Conservation (phyloP, 2,113 vertebrate genomes). For the Callithrix jacchus region DNA sequence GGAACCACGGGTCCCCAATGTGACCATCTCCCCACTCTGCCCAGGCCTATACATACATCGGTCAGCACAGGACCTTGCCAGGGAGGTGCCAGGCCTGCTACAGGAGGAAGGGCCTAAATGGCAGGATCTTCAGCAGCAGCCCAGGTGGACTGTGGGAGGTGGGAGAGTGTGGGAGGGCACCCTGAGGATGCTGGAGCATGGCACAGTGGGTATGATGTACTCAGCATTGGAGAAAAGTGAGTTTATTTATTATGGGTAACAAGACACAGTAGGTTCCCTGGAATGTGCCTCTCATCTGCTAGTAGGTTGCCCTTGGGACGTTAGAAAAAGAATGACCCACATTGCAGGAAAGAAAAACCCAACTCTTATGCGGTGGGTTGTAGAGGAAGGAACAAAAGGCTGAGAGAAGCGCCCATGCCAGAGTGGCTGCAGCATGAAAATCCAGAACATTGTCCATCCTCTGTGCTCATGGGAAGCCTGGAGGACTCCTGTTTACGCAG, state of each 20-base stretch:
- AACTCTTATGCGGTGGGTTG: rapidly evolving
- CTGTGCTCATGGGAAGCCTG: no score
- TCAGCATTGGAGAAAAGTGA: neutral
- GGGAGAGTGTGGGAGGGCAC: neutral
- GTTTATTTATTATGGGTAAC: neutral
- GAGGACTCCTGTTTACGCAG: neutral
- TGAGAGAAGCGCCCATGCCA: no score
- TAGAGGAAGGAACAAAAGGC: neutral
- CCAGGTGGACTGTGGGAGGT: no score
- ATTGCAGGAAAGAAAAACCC: neutral
- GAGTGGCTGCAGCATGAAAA: neutral
- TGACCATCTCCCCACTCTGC: neutral
- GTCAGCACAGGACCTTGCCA: neutral
- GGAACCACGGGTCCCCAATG: neutral
- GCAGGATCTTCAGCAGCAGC: neutral
- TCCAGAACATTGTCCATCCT: neutral
- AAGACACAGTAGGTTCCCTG: neutral
- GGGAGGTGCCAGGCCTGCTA: neutral
- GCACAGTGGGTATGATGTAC: rapidly evolving
- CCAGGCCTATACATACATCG: neutral
- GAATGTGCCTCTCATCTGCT: neutral
- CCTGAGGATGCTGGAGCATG: neutral
- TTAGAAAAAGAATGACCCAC: neutral
- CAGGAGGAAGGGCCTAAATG: neutral
- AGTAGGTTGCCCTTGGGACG: no score